Conservation (phyloP, 2,888 invertebrate species). For the Cheilosia vernalis region DNA sequence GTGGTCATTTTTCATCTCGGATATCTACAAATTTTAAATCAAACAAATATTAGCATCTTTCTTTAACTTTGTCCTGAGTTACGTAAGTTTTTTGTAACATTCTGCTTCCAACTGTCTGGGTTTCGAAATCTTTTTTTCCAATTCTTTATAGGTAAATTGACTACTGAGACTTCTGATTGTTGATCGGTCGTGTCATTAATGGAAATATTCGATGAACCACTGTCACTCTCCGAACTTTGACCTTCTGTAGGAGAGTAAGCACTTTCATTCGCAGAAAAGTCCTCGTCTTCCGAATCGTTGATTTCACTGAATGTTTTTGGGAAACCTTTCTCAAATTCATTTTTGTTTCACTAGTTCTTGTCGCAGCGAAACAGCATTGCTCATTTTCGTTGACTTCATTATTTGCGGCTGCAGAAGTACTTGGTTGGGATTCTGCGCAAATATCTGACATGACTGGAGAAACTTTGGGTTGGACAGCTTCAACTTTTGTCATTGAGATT, state of each 20-base stretch:
- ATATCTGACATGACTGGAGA: background rate
- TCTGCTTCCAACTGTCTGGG: constrained; percentile 23
- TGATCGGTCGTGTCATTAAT: constrained; percentile 21
- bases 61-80: constrained; percentile 7
- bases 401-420: too few relatives aligned
- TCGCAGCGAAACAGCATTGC: too few relatives aligned
- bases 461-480: constrained; percentile 21
- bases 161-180: constrained; percentile 19
- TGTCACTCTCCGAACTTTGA: too few relatives aligned
- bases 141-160: constrained; percentile 24
- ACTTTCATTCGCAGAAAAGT: too few relatives aligned
- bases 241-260: too few relatives aligned
- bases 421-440: too few relatives aligned
- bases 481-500: constrained; percentile 11
- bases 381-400: too few relatives aligned
- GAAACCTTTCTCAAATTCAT: too few relatives aligned
- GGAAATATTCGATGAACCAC: constrained; percentile 9
- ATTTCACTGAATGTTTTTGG: too few relatives aligned
- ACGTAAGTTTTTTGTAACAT: constrained; percentile 21
- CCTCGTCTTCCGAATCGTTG: too few relatives aligned
- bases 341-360: too few relatives aligned
- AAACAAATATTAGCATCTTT: background rate
- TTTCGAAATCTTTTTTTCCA: constrained; percentile 20
- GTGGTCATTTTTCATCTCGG: background rate
- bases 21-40: background rate